A percentile compares a stretch with the other conserved stretches of the same genome.
phyloP scores from a whole-genome alignment of 2,113 vertebrate genomes.

The Lipophrys pholis region DNA sequence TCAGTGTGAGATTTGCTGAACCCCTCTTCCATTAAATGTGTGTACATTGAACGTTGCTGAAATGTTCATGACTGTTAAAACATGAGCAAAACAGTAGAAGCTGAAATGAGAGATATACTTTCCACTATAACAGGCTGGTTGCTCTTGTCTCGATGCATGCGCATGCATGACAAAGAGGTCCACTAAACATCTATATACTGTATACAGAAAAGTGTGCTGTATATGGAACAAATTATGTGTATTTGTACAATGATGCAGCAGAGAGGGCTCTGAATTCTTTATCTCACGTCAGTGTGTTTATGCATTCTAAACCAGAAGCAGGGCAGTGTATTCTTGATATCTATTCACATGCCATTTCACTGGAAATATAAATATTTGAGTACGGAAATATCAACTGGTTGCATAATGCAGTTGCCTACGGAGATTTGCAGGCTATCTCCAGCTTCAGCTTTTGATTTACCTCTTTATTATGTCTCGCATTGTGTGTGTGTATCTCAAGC shows the following conservation, averaged over 20 bases:
- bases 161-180: background rate
- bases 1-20: too few species aligned
- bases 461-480: background rate
- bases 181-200: background rate
- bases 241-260: constrained; percentile 2
- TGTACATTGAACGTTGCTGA: too few species aligned
- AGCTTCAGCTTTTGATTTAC: constrained; percentile 12
- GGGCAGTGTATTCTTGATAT: background rate
- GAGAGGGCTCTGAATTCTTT: background rate
- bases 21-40: too few species aligned
- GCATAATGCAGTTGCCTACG: background rate
- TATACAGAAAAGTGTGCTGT: background rate
- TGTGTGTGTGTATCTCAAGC: background rate
- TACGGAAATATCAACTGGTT: constrained; percentile 13
- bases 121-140: background rate
- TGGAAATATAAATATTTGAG: constrained; percentile 26
- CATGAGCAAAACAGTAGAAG: background rate
- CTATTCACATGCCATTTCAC: background rate
- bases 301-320: background rate
- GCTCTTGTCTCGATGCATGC: background rate
- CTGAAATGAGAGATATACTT: background rate
- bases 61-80: too few species aligned
- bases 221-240: background rate
- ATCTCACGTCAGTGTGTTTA: background rate
- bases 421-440: constrained; percentile 3